These are phyloP conservation scores for Tipula lateralis DNA, from an alignment of 2,888 invertebrate species.

Conservation along the genomic window DNA sequence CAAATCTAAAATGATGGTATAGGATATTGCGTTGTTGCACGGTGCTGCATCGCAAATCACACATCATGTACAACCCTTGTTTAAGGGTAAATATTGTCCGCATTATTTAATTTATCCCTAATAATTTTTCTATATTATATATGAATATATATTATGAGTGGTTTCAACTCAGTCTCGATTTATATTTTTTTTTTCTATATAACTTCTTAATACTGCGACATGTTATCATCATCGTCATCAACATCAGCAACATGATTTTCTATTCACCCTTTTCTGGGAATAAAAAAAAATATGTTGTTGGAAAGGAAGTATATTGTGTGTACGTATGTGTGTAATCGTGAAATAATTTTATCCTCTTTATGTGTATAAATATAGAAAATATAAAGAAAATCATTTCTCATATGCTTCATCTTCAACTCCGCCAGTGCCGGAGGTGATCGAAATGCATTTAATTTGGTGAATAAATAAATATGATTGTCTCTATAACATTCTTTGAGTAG, in stretches of 20 bases:
- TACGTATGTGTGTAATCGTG: slow-evolving; percentile 9
- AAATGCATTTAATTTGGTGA: neutral
- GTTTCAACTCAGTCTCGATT: neutral
- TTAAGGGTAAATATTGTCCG: neutral
- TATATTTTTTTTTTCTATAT: neutral
- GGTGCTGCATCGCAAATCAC: slow-evolving; percentile 1
- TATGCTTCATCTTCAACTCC: neutral
- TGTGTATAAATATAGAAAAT: neutral
- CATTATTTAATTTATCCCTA: slow-evolving; percentile 6
- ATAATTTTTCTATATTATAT: neutral
- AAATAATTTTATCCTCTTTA: slow-evolving; percentile 11
- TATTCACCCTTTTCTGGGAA: slow-evolving; percentile 19
- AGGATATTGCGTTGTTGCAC: neutral
- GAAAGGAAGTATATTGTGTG: slow-evolving; percentile 15
- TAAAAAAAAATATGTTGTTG: neutral
- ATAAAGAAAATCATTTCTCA: slow-evolving; percentile 7
- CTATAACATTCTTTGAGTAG: too few species aligned
- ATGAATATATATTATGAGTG: neutral
- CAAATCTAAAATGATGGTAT: neutral
- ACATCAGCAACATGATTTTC: neutral
- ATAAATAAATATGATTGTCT: too few species aligned
- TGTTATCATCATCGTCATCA: slow-evolving; percentile 1
- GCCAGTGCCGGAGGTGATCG: neutral
- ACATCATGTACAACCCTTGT: neutral
- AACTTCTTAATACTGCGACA: slow-evolving; percentile 21